Evolutionary conservation across 2,888 invertebrate species (phyloP).

Genomic region (Euclidia mi): DNA sequence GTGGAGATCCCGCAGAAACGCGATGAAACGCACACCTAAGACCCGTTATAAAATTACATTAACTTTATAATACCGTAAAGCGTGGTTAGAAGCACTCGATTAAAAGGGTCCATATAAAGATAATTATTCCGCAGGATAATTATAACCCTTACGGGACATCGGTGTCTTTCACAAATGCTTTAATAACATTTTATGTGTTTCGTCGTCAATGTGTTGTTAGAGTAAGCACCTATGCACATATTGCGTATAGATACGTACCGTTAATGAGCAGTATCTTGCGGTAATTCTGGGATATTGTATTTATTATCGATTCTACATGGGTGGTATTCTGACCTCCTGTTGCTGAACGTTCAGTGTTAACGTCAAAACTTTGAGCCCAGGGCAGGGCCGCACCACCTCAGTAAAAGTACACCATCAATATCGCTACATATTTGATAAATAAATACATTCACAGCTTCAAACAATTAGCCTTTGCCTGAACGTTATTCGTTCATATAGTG

Average conservation of each 20-base stretch:
- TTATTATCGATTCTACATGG: too few relatives aligned
- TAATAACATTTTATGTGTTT: conserved; percentile 38
- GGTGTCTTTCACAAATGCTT: conserved; percentile 39
- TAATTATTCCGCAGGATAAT: conserved; percentile 72
- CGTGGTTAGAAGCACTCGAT: conserved; percentile 71
- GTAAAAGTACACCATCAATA: too few relatives aligned
- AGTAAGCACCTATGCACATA: background rate
- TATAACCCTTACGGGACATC: conserved; percentile 57
- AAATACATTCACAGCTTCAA: too few relatives aligned
- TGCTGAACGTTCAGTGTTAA: too few relatives aligned
- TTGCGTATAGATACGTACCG: conserved; percentile 4
- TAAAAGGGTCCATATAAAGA: conserved; percentile 75
- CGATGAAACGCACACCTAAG: conserved; percentile 66
- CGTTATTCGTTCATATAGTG: too few relatives aligned
- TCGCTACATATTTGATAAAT: too few relatives aligned
- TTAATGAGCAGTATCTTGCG: too few relatives aligned
- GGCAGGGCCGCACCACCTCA: too few relatives aligned
- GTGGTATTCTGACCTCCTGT: too few relatives aligned
- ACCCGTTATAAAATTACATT: conserved; percentile 75
- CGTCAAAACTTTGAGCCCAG: too few relatives aligned
- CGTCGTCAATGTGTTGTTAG: background rate
- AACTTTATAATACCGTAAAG: conserved; percentile 71
- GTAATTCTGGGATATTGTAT: background rate
- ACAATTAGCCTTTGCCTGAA: too few relatives aligned
- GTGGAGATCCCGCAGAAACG: too few relatives aligned